Evolutionary conservation across 1,140 invertebrate genomes (phyloP).

Genomic region (Danaus plexippus): DNA sequence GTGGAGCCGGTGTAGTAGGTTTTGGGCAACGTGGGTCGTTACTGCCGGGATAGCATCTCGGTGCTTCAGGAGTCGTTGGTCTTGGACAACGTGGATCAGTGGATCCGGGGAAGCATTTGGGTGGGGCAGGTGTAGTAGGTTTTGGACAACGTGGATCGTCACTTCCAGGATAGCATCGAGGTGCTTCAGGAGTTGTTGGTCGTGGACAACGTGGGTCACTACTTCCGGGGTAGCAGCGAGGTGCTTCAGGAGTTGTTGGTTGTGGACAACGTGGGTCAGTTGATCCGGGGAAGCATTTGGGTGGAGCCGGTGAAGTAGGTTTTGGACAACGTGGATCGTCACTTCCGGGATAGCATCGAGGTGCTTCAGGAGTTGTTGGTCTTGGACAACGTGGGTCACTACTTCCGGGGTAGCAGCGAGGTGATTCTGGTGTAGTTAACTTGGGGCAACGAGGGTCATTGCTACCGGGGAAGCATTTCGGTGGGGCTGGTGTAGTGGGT

Average conservation of each 20-base stretch:
- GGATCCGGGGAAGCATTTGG: slow-evolving; percentile 16
- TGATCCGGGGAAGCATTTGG: slow-evolving; percentile 6
- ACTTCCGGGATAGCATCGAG: slow-evolving; percentile 8
- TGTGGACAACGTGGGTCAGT: slow-evolving; percentile 8
- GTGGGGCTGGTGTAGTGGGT: slow-evolving; percentile 19
- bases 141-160: slow-evolving; percentile 7
- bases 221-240: slow-evolving; percentile 7
- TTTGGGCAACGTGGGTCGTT: slow-evolving; percentile 1
- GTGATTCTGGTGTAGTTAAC: slow-evolving; percentile 13
- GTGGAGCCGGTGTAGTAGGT: too few relatives aligned
- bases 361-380: slow-evolving; percentile 3
- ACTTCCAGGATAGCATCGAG: slow-evolving; percentile 7
- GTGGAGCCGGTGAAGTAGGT: slow-evolving; percentile 7
- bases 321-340: slow-evolving; percentile 4
- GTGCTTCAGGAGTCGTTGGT: slow-evolving; percentile 1
- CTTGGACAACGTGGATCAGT: slow-evolving; percentile 13
- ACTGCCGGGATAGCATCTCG: slow-evolving; percentile 2
- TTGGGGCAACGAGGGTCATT: slow-evolving; percentile 24
- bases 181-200: slow-evolving; percentile 6
- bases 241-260: slow-evolving; percentile 9
- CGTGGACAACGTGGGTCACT: slow-evolving; percentile 8
- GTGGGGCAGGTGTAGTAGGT: slow-evolving; percentile 18
- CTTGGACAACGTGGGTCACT: slow-evolving; percentile 47
- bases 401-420: slow-evolving; percentile 57
- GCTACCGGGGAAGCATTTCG: slow-evolving; percentile 28